Conservation (phyloP, 2,888 invertebrate species). For the Ceraclea dissimilis region DNA sequence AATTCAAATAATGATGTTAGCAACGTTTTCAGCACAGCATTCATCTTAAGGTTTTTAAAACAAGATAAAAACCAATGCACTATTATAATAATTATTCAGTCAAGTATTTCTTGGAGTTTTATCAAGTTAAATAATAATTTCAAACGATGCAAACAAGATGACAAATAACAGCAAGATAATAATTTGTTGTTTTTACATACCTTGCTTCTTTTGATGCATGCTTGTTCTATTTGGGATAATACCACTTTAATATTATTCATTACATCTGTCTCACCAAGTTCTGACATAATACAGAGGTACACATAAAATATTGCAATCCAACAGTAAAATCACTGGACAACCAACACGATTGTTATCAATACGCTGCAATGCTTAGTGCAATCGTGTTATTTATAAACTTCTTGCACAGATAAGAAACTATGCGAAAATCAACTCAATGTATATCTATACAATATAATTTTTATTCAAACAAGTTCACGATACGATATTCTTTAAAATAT, state of each 20-base stretch:
- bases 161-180: neutral
- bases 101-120: too few relatives aligned
- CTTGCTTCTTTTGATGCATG: slow-evolving; percentile 47
- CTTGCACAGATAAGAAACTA: neutral
- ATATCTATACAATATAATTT: too few relatives aligned
- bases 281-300: slow-evolving; percentile 15
- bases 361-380: neutral
- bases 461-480: too few relatives aligned
- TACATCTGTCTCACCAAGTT: slow-evolving; percentile 39
- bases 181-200: slow-evolving; percentile 41
- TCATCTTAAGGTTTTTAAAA: neutral
- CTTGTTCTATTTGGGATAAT: slow-evolving; percentile 52
- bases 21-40: too few relatives aligned
- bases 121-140: neutral
- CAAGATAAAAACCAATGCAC: neutral
- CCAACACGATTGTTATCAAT: neutral
- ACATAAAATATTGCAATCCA: too few relatives aligned
- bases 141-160: neutral
- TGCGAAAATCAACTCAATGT: neutral
- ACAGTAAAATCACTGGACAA: too few relatives aligned
- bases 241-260: slow-evolving; percentile 53
- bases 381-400: neutral
- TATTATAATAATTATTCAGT: too few relatives aligned
- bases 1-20: too few relatives aligned
- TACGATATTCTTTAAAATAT: too few relatives aligned